Percentiles rank a stretch among this genome's conserved stretches.
These are phyloP conservation scores for Gortyna flavago DNA, from an alignment of 2,888 invertebrate species.

Conservation along the genomic window DNA sequence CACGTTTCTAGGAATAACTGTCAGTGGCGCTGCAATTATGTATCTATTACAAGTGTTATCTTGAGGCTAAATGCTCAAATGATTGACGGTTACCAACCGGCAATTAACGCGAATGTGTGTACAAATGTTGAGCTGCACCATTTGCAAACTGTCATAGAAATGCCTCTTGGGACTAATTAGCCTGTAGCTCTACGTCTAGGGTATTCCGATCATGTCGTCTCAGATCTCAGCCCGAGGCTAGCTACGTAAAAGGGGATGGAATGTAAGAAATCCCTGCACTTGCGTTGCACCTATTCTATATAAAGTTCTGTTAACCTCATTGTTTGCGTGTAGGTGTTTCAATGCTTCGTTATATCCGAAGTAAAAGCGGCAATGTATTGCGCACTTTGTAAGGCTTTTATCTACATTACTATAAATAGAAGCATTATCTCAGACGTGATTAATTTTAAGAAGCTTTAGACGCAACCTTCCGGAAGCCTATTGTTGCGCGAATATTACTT, in stretches of 20 bases:
- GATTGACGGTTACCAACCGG: conserved; percentile 59
- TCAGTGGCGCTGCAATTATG: conserved; percentile 56
- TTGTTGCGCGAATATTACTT: conserved; percentile 58
- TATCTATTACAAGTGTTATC: conserved; percentile 59
- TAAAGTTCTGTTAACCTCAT: conserved; percentile 51
- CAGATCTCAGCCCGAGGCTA: conserved; percentile 64
- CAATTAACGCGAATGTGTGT: conserved; percentile 62
- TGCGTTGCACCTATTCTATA: conserved; percentile 43
- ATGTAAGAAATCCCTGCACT: conserved; percentile 66
- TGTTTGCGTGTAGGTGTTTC: conserved; percentile 64
- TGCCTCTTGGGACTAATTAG: conserved; percentile 64
- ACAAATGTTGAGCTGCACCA: conserved; percentile 57
- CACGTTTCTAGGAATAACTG: conserved; percentile 48
- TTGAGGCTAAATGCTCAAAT: conserved; percentile 57
- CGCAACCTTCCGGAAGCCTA: conserved; percentile 54
- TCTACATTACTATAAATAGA: conserved; percentile 64
- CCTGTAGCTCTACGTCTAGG: conserved; percentile 33
- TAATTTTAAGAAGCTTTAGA: conserved; percentile 61
- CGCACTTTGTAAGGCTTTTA: conserved; percentile 62
- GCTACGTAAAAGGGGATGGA: conserved; percentile 70
- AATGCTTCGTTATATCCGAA: conserved; percentile 62
- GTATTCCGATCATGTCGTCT: conserved; percentile 61
- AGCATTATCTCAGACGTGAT: conserved; percentile 57
- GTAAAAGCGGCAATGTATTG: conserved; percentile 60
- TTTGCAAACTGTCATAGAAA: conserved; percentile 65